phyloP scores from a whole-genome alignment of 2,888 invertebrate species.

The Dastarcus helophoroides region DNA sequence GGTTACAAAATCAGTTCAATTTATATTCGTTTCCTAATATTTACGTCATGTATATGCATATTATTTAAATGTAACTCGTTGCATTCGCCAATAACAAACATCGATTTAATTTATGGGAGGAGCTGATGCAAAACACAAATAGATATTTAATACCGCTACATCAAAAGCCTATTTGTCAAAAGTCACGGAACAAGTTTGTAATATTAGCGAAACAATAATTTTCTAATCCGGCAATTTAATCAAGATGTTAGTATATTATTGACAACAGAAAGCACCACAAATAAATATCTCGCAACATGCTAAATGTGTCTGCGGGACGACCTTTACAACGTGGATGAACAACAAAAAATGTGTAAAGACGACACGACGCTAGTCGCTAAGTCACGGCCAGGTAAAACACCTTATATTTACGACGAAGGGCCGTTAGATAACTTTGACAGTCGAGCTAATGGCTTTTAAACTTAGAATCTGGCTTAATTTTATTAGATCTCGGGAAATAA shows the following conservation, averaged over 20 bases:
- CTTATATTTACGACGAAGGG: constrained; percentile 23
- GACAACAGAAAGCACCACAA: constrained; percentile 26
- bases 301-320: constrained; percentile 27
- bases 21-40: no score
- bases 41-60: no score
- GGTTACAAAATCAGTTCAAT: no score
- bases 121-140: no score
- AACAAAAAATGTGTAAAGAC: constrained; percentile 25
- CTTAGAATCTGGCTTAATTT: background rate
- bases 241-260: constrained; percentile 14
- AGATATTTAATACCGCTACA: no score
- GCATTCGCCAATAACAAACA: no score
- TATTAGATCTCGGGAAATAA: constrained; percentile 1
- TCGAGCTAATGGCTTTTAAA: constrained; percentile 10
- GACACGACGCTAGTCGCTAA: constrained; percentile 10
- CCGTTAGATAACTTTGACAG: constrained; percentile 19
- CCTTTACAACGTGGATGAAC: constrained; percentile 27
- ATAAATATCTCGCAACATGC: constrained; percentile 28
- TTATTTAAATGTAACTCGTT: no score
- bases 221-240: no score
- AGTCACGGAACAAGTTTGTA: no score
- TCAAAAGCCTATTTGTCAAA: no score
- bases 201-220: no score
- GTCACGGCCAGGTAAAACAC: constrained; percentile 20
- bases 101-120: no score